Percentiles rank a stretch among this genome's conserved stretches.
Conservation (phyloP, 2,113 vertebrate species). For the Tragelaphus scriptus region DNA sequence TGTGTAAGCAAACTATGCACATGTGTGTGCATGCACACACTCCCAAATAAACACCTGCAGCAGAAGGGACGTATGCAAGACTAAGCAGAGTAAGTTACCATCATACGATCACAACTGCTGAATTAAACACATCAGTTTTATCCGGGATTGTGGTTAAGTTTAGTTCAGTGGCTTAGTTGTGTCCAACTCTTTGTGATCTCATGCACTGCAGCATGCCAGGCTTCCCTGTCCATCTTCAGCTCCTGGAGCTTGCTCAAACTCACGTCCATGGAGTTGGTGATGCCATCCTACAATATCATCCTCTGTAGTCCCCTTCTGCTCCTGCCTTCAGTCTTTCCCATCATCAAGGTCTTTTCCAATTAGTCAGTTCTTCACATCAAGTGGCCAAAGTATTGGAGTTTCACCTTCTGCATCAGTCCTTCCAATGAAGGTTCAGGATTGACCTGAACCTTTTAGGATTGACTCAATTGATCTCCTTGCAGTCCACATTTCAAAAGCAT, state of each 20-base stretch:
- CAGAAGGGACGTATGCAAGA: background rate
- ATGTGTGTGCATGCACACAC: fast-evolving
- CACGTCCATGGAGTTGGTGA: background rate
- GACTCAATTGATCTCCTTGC: background rate
- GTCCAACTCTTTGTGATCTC: background rate
- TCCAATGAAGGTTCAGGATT: background rate
- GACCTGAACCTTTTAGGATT: background rate
- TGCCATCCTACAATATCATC: background rate
- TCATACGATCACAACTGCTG: background rate
- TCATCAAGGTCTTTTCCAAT: background rate
- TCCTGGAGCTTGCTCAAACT: background rate
- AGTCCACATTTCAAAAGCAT: background rate
- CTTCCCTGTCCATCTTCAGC: background rate
- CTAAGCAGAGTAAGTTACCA: fast-evolving
- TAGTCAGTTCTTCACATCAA: background rate
- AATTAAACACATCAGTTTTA: background rate
- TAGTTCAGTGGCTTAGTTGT: background rate
- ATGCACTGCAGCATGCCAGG: background rate
- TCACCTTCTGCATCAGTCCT: background rate
- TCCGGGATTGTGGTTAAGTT: background rate
- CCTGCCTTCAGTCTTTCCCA: background rate
- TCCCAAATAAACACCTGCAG: background rate
- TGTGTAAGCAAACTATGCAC: background rate
- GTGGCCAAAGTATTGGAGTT: background rate
- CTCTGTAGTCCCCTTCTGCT: background rate